These are phyloP conservation scores for Cotesia typhae DNA, from an alignment of 1,140 invertebrate species.

Conservation along the genomic window DNA sequence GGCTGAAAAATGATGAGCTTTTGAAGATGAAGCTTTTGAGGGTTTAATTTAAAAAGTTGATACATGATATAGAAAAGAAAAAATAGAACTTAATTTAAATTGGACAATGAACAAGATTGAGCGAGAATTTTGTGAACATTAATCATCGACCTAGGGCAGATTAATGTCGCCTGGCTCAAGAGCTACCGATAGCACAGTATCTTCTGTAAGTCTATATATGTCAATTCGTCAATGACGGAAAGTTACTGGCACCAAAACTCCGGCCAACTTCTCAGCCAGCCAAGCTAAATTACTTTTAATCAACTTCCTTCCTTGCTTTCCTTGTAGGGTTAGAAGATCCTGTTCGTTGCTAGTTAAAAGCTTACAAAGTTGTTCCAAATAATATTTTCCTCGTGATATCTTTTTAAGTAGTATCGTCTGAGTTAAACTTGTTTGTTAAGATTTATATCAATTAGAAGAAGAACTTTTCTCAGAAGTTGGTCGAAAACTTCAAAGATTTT, in stretches of 20 bases:
- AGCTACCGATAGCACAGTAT: neutral
- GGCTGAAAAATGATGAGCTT: neutral
- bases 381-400: neutral
- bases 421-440: too few species aligned
- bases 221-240: constrained; percentile 8
- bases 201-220: neutral
- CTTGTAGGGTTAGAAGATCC: neutral
- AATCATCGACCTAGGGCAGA: constrained; percentile 14
- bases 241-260: constrained; percentile 1
- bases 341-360: neutral
- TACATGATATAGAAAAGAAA: neutral
- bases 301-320: neutral
- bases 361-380: neutral
- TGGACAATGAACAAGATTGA: neutral
- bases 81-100: neutral
- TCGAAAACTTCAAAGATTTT: too few species aligned
- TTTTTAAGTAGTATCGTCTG: too few species aligned
- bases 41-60: constrained; percentile 7
- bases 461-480: too few species aligned
- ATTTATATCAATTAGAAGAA: too few species aligned
- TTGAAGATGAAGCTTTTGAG: neutral
- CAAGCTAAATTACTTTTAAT: constrained; percentile 20
- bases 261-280: neutral
- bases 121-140: constrained; percentile 5
- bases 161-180: constrained; percentile 10